Base-by-base conservation (phyloP, 2,888 invertebrate species). In the Zaprionus obscuricornis region DNA sequence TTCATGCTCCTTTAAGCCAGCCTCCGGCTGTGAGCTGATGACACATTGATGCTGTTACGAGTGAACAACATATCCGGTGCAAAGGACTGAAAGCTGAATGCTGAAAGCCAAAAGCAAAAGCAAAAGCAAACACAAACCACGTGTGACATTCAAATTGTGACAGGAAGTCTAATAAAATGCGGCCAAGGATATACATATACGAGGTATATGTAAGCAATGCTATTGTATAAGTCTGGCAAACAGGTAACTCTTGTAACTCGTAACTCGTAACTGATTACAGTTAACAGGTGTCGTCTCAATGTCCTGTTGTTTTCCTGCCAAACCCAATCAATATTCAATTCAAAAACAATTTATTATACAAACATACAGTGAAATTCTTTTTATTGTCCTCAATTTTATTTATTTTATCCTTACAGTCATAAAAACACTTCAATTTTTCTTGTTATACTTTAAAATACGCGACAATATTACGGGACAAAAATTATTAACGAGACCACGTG, bases 321-420 rank as follows among this genome's bases (percentile, higher is more conserved):
- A 18, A 14, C 4, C 5, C 50, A 66, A 66, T 66, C 66, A 47
- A 70, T 62, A 66, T 31, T 34, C 57, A 66, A 70, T 66, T 57
- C 13, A 45, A 60, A 55, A 52, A 39, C 55, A 62, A 66, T 70
- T 70, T 70, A 70, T 70, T 70, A 17, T 26, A 4, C 36, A 43
- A 26, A 37, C 36, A 36, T 18, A 13, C 22, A 22, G 7, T 3
- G 29, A n/a, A n/a, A n/a, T n/a, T n/a, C n/a, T n/a, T n/a, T n/a
- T n/a, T n/a, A n/a, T n/a, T n/a, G n/a, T n/a, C n/a, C n/a, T n/a
- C n/a, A n/a, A n/a, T n/a, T n/a, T n/a, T n/a, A n/a, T n/a, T n/a
- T n/a, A n/a, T n/a, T n/a, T n/a, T n/a, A n/a, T n/a, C n/a, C n/a
- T n/a, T n/a, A n/a, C n/a, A n/a, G n/a, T n/a, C n/a, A n/a, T n/a